phyloP scores from a whole-genome alignment of 2,797 vertebrate species.

The Tadarida brasiliensis region DNA sequence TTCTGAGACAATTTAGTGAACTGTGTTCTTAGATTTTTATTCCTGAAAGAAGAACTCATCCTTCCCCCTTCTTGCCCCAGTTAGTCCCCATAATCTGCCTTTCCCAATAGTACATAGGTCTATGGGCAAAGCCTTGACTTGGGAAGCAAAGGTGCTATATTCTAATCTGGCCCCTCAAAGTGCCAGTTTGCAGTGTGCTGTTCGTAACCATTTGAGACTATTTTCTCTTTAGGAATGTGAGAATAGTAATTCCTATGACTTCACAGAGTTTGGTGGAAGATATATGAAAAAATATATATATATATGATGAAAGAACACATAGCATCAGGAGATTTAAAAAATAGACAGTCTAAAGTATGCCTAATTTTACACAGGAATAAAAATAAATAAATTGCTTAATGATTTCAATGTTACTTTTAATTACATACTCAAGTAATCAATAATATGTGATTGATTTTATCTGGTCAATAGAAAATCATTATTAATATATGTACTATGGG shows the following conservation, averaged over 20 bases:
- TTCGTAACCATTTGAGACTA: neutral
- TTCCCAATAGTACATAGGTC: neutral
- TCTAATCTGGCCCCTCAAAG: neutral
- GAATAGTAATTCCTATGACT: neutral
- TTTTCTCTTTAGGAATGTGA: neutral
- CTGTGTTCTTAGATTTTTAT: neutral
- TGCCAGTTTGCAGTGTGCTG: neutral
- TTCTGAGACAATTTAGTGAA: neutral
- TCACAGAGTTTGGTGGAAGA: neutral
- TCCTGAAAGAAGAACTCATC: neutral
- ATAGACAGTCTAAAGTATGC: neutral
- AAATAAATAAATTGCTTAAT: neutral
- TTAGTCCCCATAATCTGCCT: neutral
- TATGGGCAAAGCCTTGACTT: neutral
- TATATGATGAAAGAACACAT: neutral
- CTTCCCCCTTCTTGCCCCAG: neutral
- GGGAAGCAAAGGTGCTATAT: neutral
- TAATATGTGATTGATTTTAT: slow-evolving; percentile 27
- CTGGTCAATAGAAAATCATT: neutral
- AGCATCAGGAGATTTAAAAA: neutral
- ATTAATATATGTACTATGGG: neutral
- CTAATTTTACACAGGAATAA: slow-evolving; percentile 3
- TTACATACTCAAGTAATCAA: neutral
- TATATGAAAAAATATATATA: neutral
- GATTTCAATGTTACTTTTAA: neutral